phyloP scores from a whole-genome alignment of 2,797 vertebrate genomes.

The Kryptopterus vitreolus region DNA sequence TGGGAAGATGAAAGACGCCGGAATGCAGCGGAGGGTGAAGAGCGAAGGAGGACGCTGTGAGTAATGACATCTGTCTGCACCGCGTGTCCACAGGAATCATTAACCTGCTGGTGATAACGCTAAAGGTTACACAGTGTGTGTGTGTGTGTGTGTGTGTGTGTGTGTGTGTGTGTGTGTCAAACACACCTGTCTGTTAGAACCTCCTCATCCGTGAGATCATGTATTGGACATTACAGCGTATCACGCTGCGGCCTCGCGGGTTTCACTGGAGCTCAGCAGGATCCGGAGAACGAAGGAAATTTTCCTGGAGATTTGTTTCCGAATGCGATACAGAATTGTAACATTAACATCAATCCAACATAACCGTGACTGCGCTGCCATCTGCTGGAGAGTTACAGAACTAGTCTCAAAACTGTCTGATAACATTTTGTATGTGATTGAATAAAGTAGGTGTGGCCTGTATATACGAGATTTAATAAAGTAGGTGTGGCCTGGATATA shows the following conservation, averaged over 20 bases:
- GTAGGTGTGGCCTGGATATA: neutral
- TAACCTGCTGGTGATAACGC: constrained; percentile 50
- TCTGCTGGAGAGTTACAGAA: too few relatives aligned
- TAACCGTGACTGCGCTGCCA: too few relatives aligned
- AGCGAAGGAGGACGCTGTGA: constrained; percentile 35
- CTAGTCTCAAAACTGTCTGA: too few relatives aligned
- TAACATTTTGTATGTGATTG: too few relatives aligned
- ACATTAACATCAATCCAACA: neutral
- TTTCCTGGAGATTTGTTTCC: neutral
- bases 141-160: constrained; percentile 22
- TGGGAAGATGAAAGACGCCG: neutral
- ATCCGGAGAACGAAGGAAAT: neutral
- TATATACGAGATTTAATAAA: neutral
- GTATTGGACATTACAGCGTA: neutral
- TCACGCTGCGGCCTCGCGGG: neutral
- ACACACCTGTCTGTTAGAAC: too few relatives aligned
- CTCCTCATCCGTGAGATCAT: constrained; percentile 3
- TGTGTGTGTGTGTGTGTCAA: neutral
- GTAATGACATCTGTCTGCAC: constrained; percentile 47
- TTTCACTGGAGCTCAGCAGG: neutral
- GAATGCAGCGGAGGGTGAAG: neutral
- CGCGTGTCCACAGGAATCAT: constrained; percentile 50
- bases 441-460: neutral
- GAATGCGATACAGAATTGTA: neutral
- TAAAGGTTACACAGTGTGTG: constrained; percentile 49